Base-by-base conservation (phyloP, 2,113 vertebrate genomes). In the Plecotus auritus region DNA sequence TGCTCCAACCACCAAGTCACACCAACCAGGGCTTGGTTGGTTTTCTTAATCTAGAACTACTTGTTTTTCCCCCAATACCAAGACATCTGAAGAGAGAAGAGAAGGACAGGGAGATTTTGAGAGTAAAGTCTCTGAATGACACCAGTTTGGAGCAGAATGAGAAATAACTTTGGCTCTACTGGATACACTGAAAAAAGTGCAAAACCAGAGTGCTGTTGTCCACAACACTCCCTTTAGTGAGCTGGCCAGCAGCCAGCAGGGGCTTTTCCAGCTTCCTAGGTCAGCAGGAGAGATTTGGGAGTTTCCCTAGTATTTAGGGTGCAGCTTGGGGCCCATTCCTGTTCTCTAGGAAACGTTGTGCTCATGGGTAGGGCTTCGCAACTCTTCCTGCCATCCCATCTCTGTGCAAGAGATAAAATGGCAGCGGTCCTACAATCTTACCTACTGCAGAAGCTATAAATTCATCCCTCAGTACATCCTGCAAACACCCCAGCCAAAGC, bases 401-500 rank as follows among this genome's bases (percentile, higher is more conserved):
- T 59, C 12, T 64, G 30, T 16, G 6, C 88, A 84, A 95, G 35
- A 80, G 66, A 90, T 30, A 90, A 47, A 89, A 59, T 11, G 35
- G 42, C 59, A 91, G 70, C 23, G 84, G 70, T 40, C 10, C 76
- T 61, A 77, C 1, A 26, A 72, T 73, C 69, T 22, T 69, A 17
- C 11, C 37, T 88, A 69, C 20, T 90, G 7, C 61, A 96, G 85
- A 94, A 95, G 54, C 35, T 89, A 47, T 74, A 88, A 73, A 78
- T 77, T 90, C 66, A 76, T 47, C 66, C 28, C 23, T 70, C 77
- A 67, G 28, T 32, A 64, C 47, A 84, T 32, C 77, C 85, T 94
- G 81, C 73, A 92, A 84, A 93, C 76, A 95, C 49, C 37, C 67
- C 73, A 82, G 87, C 51, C 77, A 85, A 94, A 83, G 81, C 47